Conservation (phyloP, 2,888 invertebrate genomes). For the Cosmopolites sordidus region DNA sequence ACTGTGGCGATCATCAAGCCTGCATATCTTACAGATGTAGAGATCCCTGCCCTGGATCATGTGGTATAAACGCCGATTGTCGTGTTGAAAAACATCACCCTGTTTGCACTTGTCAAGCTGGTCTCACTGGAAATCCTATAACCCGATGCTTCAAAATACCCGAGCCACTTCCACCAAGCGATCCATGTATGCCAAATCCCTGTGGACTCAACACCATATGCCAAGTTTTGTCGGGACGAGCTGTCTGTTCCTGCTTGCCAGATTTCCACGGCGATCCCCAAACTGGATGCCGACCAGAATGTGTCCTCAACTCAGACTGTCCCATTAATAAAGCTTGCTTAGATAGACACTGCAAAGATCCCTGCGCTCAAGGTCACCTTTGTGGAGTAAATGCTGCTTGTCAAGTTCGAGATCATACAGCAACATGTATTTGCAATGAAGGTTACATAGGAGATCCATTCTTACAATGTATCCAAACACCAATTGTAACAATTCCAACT, state of each 20-base stretch:
- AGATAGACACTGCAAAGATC: constrained; percentile 69
- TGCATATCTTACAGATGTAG: constrained; percentile 77
- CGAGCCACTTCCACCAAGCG: constrained; percentile 53
- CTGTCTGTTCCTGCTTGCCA: constrained; percentile 72
- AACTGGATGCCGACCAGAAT: constrained; percentile 72
- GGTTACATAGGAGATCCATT: constrained; percentile 79
- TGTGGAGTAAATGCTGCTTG: constrained; percentile 82
- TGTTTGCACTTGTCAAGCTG: constrained; percentile 69
- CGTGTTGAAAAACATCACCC: constrained; percentile 75
- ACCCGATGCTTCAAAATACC: constrained; percentile 63
- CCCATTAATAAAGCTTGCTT: constrained; percentile 68
- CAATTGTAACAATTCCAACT: constrained; percentile 42
- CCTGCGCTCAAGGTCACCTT: constrained; percentile 63
- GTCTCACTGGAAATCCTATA: constrained; percentile 73
- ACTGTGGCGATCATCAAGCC: constrained; percentile 67
- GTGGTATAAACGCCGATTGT: constrained; percentile 71
- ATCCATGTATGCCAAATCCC: constrained; percentile 69
- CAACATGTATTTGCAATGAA: constrained; percentile 70
- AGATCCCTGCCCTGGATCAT: constrained; percentile 78
- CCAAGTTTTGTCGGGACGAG: constrained; percentile 62
- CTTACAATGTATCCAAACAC: constrained; percentile 63
- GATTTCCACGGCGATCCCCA: constrained; percentile 77
- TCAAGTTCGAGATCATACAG: constrained; percentile 73
- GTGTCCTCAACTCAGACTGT: constrained; percentile 80
- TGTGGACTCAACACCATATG: constrained; percentile 80